phyloP scores from a whole-genome alignment of 1,140 invertebrate genomes.

The Campoletis sonorensis region DNA sequence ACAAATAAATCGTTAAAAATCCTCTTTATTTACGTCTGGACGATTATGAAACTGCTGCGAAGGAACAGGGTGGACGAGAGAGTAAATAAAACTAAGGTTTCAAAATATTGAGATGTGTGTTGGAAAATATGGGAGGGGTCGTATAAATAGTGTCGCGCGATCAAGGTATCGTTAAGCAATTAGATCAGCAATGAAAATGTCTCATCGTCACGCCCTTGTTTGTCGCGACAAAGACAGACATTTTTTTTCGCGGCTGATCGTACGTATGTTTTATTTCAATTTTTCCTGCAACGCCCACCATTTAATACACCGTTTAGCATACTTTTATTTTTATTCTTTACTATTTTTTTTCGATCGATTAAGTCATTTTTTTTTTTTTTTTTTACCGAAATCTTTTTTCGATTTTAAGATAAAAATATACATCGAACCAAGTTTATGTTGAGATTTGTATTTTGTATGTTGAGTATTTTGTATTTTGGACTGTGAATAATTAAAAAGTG shows the following conservation, averaged over 20 bases:
- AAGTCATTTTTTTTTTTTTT: no score
- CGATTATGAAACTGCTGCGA: background rate
- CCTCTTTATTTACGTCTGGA: background rate
- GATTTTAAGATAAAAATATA: no score
- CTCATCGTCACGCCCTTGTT: constrained; percentile 55
- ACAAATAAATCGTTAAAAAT: background rate
- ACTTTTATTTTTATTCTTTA: no score
- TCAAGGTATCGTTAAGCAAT: constrained; percentile 47
- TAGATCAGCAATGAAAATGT: constrained; percentile 52
- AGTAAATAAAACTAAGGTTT: background rate
- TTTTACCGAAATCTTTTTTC: no score
- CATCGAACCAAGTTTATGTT: no score
- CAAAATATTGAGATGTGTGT: background rate
- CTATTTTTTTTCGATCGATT: no score
- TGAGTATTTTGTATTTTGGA: no score
- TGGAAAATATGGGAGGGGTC: background rate
- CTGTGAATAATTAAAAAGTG: no score
- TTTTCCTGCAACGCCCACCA: no score
- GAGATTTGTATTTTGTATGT: no score
- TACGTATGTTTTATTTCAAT: background rate
- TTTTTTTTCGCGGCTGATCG: constrained; percentile 40
- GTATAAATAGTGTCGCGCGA: background rate
- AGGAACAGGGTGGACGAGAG: background rate
- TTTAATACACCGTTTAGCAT: no score
- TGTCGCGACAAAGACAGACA: constrained; percentile 43